Evolutionary conservation across 2,888 invertebrate genomes (phyloP).

Genomic region (Calameuta filiformis): DNA sequence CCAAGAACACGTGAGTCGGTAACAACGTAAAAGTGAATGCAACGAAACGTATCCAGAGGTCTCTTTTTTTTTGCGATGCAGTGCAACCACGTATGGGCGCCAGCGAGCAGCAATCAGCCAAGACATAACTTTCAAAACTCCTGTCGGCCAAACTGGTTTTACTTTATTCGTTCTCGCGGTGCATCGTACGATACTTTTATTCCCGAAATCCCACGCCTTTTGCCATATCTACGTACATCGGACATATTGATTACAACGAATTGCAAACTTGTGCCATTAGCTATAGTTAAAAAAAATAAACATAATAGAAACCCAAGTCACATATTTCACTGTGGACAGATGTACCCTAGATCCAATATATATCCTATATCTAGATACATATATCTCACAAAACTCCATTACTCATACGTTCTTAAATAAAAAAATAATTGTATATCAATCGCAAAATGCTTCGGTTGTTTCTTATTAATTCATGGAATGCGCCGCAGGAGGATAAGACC

Average conservation of each 20-base stretch:
- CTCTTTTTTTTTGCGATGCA: background rate
- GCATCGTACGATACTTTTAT: background rate
- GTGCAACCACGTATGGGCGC: background rate
- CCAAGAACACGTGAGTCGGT: background rate
- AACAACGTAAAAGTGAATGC: background rate
- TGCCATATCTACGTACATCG: background rate
- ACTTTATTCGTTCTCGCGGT: background rate
- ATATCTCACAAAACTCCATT: background rate
- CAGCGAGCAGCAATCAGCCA: background rate
- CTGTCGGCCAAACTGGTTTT: background rate
- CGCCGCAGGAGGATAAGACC: background rate
- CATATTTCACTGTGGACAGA: background rate
- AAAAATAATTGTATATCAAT: background rate
- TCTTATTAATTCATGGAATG: background rate
- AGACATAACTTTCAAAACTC: background rate
- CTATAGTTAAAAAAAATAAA: background rate
- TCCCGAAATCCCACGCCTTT: background rate
- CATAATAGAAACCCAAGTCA: background rate
- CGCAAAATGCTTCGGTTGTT: background rate
- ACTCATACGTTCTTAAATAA: background rate
- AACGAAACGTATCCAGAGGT: background rate
- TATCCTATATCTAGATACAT: background rate
- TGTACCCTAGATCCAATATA: background rate
- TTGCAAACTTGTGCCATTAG: background rate
- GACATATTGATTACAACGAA: background rate